Conservation (phyloP, 2,888 invertebrate genomes). For the Polyploca ridens region DNA sequence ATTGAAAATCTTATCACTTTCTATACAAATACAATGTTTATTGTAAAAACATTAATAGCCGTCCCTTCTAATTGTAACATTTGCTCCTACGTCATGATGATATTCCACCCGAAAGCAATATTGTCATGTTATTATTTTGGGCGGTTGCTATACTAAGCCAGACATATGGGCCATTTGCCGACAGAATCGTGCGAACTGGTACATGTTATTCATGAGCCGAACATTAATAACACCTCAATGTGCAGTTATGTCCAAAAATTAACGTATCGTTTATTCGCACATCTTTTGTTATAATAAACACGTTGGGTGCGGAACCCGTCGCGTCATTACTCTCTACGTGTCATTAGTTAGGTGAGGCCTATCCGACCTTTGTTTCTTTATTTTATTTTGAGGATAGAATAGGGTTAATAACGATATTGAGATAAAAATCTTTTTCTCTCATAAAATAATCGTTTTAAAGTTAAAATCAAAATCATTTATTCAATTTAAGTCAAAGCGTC, state of each 20-base stretch:
- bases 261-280: constrained; percentile 42
- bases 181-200: constrained; percentile 68
- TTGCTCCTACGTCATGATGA: constrained; percentile 12
- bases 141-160: constrained; percentile 77
- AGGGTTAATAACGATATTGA: too few species aligned
- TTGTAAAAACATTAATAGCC: too few species aligned
- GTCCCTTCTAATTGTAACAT: constrained; percentile 7
- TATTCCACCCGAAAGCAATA: constrained; percentile 47
- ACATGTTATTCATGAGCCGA: constrained; percentile 70
- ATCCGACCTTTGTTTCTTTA: not conserved
- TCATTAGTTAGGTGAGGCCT: not conserved
- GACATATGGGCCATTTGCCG: constrained; percentile 77
- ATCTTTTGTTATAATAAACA: constrained; percentile 12
- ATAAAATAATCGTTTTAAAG: too few species aligned
- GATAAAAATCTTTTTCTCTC: too few species aligned
- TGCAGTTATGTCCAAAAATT: constrained; percentile 65
- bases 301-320: not conserved
- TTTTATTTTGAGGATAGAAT: not conserved
- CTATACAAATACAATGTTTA: not conserved
- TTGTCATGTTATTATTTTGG: constrained; percentile 77
- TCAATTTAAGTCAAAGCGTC: too few species aligned
- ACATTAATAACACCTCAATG: constrained; percentile 69
- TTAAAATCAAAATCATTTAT: too few species aligned
- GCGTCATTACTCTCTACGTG: not conserved
- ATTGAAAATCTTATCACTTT: too few species aligned